Evolutionary conservation across 2,888 invertebrate genomes (phyloP).

Genomic region (Trissonchulus latispiculum): DNA sequence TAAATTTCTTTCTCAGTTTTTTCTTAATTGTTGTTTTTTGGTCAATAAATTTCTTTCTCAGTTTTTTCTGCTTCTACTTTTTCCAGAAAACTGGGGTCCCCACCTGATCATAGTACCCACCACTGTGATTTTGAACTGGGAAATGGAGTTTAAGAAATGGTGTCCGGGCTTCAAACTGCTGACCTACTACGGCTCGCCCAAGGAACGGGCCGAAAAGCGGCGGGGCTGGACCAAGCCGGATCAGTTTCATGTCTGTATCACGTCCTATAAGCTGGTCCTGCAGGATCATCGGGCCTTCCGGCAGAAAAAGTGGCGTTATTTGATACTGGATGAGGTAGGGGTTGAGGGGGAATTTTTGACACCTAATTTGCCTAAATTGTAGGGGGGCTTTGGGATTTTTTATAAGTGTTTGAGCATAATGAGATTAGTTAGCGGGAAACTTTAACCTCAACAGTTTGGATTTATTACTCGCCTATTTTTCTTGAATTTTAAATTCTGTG

Average conservation of each 20-base stretch:
- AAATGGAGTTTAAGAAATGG: slow-evolving; percentile 99
- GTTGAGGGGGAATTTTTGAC: no score
- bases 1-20: no score
- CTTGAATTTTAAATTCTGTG: no score
- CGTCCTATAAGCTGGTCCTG: slow-evolving; percentile 64
- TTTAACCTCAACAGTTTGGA: no score
- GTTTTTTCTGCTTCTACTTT: slow-evolving; percentile 32
- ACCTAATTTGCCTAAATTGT: no score
- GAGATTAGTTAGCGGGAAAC: no score
- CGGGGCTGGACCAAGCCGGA: slow-evolving; percentile 92
- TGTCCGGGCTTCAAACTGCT: slow-evolving; percentile 97
- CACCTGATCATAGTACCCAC: slow-evolving; percentile 98
- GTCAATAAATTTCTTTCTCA: no score
- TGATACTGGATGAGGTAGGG: slow-evolving; percentile 71
- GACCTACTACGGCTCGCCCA: slow-evolving; percentile 91
- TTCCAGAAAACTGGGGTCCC: slow-evolving; percentile 78
- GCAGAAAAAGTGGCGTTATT: slow-evolving; percentile 93
- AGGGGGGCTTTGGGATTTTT: no score
- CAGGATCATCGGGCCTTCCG: slow-evolving; percentile 97
- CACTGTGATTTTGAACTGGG: slow-evolving; percentile 99
- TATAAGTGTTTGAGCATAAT: no score
- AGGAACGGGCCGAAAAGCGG: slow-evolving; percentile 62
- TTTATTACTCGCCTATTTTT: no score
- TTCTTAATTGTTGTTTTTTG: no score
- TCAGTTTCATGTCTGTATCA: slow-evolving; percentile 65